Evolutionary conservation across 2,888 invertebrate genomes (phyloP).

Genomic region (Siphonodentalium dalli): DNA sequence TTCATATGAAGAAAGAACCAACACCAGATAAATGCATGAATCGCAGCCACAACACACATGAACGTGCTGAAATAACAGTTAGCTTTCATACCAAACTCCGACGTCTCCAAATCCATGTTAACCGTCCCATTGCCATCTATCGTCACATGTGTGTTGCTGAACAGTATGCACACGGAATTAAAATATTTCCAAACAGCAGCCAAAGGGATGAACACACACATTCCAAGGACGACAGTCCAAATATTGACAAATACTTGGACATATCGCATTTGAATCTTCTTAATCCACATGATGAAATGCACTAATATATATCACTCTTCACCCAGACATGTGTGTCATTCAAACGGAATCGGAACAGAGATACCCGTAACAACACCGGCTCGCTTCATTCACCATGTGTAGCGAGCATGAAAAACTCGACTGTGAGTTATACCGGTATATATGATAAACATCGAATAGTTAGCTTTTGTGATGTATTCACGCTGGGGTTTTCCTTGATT

Average conservation of each 20-base stretch:
- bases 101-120: constrained; percentile 15
- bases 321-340: too few relatives aligned
- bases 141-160: constrained; percentile 15
- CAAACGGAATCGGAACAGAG: too few relatives aligned
- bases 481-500: too few relatives aligned
- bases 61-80: constrained; percentile 26
- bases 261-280: constrained; percentile 16
- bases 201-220: constrained; percentile 28
- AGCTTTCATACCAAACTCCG: constrained; percentile 21
- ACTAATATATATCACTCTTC: too few relatives aligned
- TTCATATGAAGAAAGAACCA: constrained; percentile 32
- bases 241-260: constrained; percentile 22
- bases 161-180: constrained; percentile 24
- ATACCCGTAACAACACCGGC: too few relatives aligned
- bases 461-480: too few relatives aligned
- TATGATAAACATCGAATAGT: too few relatives aligned
- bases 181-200: constrained; percentile 24
- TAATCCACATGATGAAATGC: not conserved
- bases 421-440: too few relatives aligned
- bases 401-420: too few relatives aligned
- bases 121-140: constrained; percentile 3
- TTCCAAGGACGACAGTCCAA: constrained; percentile 22
- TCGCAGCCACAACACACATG: constrained; percentile 19
- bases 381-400: too few relatives aligned
- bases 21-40: constrained; percentile 35